phyloP scores from a whole-genome alignment of 2,797 vertebrate genomes.

The Macroramphosus scolopax region DNA sequence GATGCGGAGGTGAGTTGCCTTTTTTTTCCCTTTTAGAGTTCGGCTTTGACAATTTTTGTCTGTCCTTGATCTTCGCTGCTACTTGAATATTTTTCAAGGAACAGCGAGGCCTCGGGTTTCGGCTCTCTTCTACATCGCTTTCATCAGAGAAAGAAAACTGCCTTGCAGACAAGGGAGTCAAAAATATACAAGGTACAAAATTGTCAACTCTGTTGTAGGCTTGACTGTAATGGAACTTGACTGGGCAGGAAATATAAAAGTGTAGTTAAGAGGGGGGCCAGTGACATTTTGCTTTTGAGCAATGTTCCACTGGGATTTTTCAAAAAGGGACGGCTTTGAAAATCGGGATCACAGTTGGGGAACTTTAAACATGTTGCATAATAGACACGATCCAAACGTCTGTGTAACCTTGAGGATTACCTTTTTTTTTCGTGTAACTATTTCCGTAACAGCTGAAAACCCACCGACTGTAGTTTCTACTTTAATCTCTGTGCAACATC shows the following conservation, averaged over 20 bases:
- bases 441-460: too few relatives aligned
- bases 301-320: constrained; percentile 1
- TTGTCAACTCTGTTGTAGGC: constrained; percentile 26
- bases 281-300: constrained; percentile 12
- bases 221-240: constrained; percentile 25
- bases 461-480: too few relatives aligned
- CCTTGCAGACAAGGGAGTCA: constrained; percentile 26
- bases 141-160: constrained; percentile 44
- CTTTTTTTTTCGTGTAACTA: too few relatives aligned
- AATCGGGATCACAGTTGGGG: constrained; percentile 8
- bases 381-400: too few relatives aligned
- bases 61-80: constrained; percentile 47
- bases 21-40: too few relatives aligned
- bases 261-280: constrained; percentile 6
- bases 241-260: constrained; percentile 21
- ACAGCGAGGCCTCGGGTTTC: constrained; percentile 28
- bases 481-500: too few relatives aligned
- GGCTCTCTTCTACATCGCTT: constrained; percentile 29
- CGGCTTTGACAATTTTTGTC: constrained; percentile 41
- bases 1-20: too few relatives aligned
- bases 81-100: constrained; percentile 35
- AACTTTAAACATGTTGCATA: too few relatives aligned
- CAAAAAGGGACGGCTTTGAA: constrained; percentile 9
- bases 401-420: too few relatives aligned
- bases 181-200: constrained; percentile 42